Evolutionary conservation across 2,888 invertebrate species (phyloP).

Genomic region (Aplocera efformata): DNA sequence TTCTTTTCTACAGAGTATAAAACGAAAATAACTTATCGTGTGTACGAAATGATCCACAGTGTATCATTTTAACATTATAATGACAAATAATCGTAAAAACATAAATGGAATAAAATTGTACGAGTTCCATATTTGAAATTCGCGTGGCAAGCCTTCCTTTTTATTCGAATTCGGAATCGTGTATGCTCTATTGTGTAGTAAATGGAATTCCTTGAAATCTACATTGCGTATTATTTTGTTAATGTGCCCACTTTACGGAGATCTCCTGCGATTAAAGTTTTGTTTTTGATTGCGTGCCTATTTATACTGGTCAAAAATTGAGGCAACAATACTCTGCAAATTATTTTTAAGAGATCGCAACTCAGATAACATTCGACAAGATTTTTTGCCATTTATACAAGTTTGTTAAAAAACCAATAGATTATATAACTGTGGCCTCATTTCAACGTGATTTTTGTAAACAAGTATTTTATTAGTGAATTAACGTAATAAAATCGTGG

Average conservation of each 20-base stretch:
- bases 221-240: constrained; percentile 50
- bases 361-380: constrained; percentile 17
- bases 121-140: constrained; percentile 69
- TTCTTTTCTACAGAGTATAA: constrained; percentile 48
- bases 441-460: constrained; percentile 28
- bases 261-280: constrained; percentile 30
- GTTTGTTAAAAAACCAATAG: constrained; percentile 19
- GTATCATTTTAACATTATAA: constrained; percentile 14
- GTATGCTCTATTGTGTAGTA: constrained; percentile 74
- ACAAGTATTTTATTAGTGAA: constrained; percentile 29
- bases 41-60: constrained; percentile 6
- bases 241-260: constrained; percentile 42
- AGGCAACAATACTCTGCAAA: constrained; percentile 21
- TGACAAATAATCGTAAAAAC: constrained; percentile 18
- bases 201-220: constrained; percentile 68
- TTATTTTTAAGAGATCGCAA: constrained; percentile 21
- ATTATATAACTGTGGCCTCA: constrained; percentile 37
- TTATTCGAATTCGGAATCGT: constrained; percentile 74
- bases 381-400: constrained; percentile 20
- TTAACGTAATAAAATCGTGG: constrained; percentile 28
- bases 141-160: constrained; percentile 48
- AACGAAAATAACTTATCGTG: constrained; percentile 14
- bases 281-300: constrained; percentile 22
- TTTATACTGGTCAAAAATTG: constrained; percentile 17
- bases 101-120: constrained; percentile 25